Evolutionary conservation across 2,888 invertebrate genomes (phyloP), one percentile per base, ranked within the genome.

Genomic region (Tipula vernalis): DNA sequence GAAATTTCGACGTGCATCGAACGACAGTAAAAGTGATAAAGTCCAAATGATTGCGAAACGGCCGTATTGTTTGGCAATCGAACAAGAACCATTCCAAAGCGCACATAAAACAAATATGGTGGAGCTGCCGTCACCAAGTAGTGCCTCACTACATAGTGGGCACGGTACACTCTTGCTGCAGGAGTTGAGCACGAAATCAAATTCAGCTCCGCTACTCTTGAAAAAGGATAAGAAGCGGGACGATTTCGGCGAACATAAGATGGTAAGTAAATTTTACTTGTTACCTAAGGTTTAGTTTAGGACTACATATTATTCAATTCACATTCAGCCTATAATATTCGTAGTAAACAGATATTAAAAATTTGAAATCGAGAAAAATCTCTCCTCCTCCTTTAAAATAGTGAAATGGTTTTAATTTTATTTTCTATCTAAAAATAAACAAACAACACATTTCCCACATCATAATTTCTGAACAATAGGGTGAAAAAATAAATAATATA

Each of bases 71-170:
- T 88, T 91, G 87, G 89, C 90, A 4, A 88, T 91, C 89, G 90
- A 90, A 13, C 91, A 91, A 88, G 91, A 91, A 87, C 90, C 91
- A 85, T 91, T 91, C 89, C 91, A 91, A 88, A 90, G 83, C 84
- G 12, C 8, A 10, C 42, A 42, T 42, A 42, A 39, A 85, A 42
- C 90, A 87, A 90, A 91, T 87, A 91, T 91, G 87, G 89, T 90
- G 87, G 91, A 91, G 88, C 88, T 91, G 88, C 91, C 91, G 15
- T 91, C 91, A 83, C 91, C 91, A 51, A 91, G 91, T 88, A 91
- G 91, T 88, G 91, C 91, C 42, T 91, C 91, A 1, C 87, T 91
- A 88, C 91, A 91, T 89, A 91, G 91, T 89, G 91, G 90, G 18
- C 89, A 90, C 88, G 91, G 90, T 86, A 89, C 90, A 39, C 51